Percentiles rank a stretch among this genome's conserved stretches.
phyloP scores from a whole-genome alignment of 2,797 vertebrate species.

The Cyclura pinguis region DNA sequence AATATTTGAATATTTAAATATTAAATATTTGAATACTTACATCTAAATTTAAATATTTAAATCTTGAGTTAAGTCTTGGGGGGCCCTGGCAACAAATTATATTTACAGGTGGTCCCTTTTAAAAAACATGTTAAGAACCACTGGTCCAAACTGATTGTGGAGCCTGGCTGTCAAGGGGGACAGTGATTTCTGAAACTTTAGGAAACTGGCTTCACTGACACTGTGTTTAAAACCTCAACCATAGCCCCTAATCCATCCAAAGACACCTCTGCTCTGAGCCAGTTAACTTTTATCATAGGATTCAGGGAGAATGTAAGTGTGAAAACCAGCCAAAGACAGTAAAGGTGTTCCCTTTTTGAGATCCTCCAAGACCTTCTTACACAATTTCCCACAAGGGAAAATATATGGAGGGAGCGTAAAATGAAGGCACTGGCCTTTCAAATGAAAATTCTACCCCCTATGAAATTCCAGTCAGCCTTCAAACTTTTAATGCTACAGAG shows the following conservation, averaged over 20 bases:
- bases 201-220: neutral
- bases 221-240: neutral
- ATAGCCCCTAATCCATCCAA: neutral
- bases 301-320: neutral
- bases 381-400: neutral
- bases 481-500: too few relatives aligned
- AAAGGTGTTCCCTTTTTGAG: neutral
- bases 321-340: neutral
- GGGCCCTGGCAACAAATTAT: too few relatives aligned
- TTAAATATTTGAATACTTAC: too few relatives aligned
- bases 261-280: neutral
- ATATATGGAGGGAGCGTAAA: too few relatives aligned
- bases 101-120: too few relatives aligned
- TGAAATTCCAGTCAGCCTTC: too few relatives aligned
- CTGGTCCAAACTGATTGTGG: neutral
- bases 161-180: neutral
- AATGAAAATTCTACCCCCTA: too few relatives aligned
- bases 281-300: neutral
- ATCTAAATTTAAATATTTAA: too few relatives aligned
- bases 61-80: too few relatives aligned
- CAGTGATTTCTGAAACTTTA: neutral
- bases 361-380: neutral
- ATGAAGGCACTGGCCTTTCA: too few relatives aligned
- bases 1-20: too few relatives aligned
- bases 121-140: too few relatives aligned